Conservation (phyloP, 53 echinoderm and acorn worm species). For the Apostichopus leukothele region DNA sequence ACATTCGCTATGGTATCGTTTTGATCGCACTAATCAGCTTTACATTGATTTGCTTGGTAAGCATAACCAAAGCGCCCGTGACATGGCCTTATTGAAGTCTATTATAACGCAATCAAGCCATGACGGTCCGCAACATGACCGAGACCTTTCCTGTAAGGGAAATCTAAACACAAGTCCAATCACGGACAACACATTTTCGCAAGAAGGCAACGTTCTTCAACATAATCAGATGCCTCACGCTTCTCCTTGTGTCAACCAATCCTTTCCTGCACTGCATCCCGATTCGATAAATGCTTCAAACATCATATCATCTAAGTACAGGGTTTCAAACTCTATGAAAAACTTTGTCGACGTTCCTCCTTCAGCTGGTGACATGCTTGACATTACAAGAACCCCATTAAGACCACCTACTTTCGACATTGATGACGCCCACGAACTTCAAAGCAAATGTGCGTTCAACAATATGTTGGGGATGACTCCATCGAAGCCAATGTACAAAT, state of each 20-base stretch:
- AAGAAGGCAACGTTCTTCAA: too few species aligned
- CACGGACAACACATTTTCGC: too few species aligned
- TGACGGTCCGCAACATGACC: too few species aligned
- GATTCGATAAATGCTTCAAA: too few species aligned
- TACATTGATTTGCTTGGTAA: background rate
- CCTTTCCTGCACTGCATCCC: too few species aligned
- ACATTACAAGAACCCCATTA: background rate
- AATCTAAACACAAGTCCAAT: too few species aligned
- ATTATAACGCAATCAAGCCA: background rate
- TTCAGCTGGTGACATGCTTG: background rate
- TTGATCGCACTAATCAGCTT: background rate
- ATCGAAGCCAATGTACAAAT: background rate
- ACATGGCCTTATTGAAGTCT: constrained; percentile 10
- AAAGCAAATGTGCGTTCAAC: background rate
- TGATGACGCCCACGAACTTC: background rate
- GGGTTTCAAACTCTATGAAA: background rate
- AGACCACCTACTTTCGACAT: background rate
- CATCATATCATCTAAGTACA: too few species aligned
- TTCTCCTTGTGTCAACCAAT: too few species aligned
- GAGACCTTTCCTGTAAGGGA: too few species aligned
- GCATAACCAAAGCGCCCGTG: background rate
- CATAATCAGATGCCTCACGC: too few species aligned
- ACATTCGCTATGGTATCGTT: constrained; percentile 31
- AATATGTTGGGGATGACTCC: background rate
- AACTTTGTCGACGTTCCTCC: background rate